Base-by-base conservation (phyloP, 2,113 vertebrate genomes). In the Phyllostomus hastatus region DNA sequence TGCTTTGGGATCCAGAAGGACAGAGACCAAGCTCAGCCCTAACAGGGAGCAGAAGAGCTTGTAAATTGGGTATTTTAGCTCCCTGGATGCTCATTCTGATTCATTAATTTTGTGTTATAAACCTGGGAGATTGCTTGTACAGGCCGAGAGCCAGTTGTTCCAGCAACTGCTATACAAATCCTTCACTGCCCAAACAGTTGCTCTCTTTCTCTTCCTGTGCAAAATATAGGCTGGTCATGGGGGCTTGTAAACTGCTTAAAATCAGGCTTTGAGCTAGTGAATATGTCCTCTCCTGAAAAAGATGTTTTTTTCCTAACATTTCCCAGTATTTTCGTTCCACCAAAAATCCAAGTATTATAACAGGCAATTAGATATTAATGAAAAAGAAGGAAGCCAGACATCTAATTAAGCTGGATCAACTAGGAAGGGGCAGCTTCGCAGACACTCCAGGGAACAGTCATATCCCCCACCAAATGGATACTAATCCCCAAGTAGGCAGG, bases 91-190 rank as follows among this genome's bases (percentile, higher is more conserved):
- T 69, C 94, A 84, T 91, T 91, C 69, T 54, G 64, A 76, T 79
- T 73, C 0, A 10, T 17, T 96, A 83, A 90, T 48, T 96, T 97
- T n/a, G 85, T 1, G 12, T 33, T 88, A 89, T 89, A 96, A 97
- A 94, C 96, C 33, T 95, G 70, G 85, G n/a, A n/a, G 64, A 92
- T 75, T 91, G 78, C 94, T 97, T 97, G 86, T 61, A 85, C 3
- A 48, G 94, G 80, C 90, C n/a, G 94, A 89, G 88, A 0, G 14
- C 89, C 88, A 97, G 59, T 31, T 97, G 50, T 96, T 97, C 85
- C 28, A 91, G 78, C 73, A 95, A 95, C 20, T 72, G 94, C 83
- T 93, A 38, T 83, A 31, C 69, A 97, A 92, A 89, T 33, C 38
- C 24, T 59, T 75, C 95, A 67, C 67, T 95, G 94, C n/a, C 73